These are phyloP conservation scores for Scaptomyza caliginosa DNA, from an alignment of 2,888 invertebrate genomes.

Conservation along the genomic window DNA sequence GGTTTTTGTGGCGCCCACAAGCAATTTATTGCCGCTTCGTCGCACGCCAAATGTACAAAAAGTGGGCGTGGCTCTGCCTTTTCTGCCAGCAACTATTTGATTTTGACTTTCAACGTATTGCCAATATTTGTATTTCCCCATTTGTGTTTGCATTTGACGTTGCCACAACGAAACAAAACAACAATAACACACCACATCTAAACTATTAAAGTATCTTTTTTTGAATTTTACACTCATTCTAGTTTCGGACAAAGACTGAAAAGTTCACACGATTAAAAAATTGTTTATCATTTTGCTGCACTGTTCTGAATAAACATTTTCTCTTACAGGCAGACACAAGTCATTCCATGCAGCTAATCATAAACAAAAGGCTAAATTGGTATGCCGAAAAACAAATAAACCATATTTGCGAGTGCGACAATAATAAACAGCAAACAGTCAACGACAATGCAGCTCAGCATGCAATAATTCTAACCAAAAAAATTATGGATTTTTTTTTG, in stretches of 20 bases:
- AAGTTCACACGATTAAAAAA: conserved; percentile 39
- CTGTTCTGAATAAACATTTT: conserved; percentile 38
- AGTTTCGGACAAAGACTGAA: background rate
- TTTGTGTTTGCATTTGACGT: conserved; percentile 44
- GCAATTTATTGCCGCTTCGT: conserved; percentile 73
- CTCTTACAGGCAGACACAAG: conserved; percentile 28
- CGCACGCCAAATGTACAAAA: conserved; percentile 69
- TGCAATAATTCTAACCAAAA: conserved; percentile 9
- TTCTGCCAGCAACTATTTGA: conserved; percentile 68
- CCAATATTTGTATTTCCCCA: conserved; percentile 70
- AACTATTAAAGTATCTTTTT: conserved; percentile 62
- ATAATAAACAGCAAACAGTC: conserved; percentile 46
- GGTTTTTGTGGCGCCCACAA: conserved; percentile 25
- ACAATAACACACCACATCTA: conserved; percentile 4
- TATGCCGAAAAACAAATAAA: conserved; percentile 63
- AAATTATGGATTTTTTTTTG: too few species aligned
- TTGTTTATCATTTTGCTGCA: conserved; percentile 17
- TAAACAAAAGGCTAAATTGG: conserved; percentile 56
- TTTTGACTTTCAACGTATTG: conserved; percentile 74
- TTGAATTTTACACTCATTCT: conserved; percentile 52
- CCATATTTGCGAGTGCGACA: conserved; percentile 17
- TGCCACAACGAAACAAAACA: conserved; percentile 7
- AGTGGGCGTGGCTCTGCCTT: conserved; percentile 4
- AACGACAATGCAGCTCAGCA: conserved; percentile 24
- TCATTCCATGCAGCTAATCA: conserved; percentile 32